Evolutionary conservation across 2,888 invertebrate genomes (phyloP), one percentile per base, ranked within the genome.

Genomic region (Ormyrus pomaceus): DNA sequence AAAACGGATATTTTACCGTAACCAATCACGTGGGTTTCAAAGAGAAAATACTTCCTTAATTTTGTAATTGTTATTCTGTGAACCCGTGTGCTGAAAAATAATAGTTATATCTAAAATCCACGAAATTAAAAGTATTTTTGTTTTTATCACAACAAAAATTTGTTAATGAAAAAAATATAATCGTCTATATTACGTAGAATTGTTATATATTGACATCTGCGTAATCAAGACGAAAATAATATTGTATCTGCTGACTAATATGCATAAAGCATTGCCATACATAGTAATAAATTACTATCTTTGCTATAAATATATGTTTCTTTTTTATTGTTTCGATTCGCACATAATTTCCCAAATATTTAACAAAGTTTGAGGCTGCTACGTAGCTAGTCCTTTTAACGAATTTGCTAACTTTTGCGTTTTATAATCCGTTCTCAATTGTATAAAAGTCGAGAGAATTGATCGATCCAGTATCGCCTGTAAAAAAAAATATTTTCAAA

Each of bases 341-440:
- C 19, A 64, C 46, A 66, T 56, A n/a, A 65, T 59, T 2, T 73
- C 13, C 56, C 45, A 46, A 45, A 62, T 53, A 59, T 46, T 64
- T 45, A 66, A 61, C 59, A 65, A 56, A 55, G 50, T 75, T 69
- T n/a, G 19, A 68, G 56, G 51, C 55, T 81, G 83, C 83, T 87
- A 89, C 3, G 91, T 85, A 7, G 91, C 88, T 72, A 92, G 85
- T 65, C 91, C 91, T 87, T 91, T 91, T 45, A 92, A 85, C 75
- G 89, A 91, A 83, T 90, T 94, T 45, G 95, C 94, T 82, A 96
- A 92, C 89, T 96, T 97, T 87, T 97, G 96, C 69, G 95, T 95
- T 91, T 98, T 98, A 92, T 96, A 98, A 92, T 99, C 99, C 5
- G 96, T 95, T 80, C 99, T 93, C 50, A 99, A 93, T 91, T 98